Evolutionary conservation across 2,797 vertebrate species (phyloP).

Genomic region (Ctenochaetus hawaiiensis): DNA sequence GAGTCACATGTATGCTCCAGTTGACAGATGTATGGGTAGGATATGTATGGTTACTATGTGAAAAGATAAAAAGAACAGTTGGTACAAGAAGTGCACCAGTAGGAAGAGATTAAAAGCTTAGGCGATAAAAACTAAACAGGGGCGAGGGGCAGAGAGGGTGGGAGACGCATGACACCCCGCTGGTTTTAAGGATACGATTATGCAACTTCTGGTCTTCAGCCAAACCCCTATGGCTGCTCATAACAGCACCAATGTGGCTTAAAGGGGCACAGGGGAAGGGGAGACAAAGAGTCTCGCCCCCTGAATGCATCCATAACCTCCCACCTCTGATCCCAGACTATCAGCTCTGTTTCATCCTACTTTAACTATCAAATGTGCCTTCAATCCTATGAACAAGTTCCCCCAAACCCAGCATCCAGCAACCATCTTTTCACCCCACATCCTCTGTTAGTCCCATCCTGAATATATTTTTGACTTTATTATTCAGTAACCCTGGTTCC

Average conservation of each 20-base stretch:
- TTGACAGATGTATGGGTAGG: background rate
- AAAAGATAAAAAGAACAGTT: slow-evolving; percentile 30
- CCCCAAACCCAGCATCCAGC: background rate
- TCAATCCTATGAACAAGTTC: background rate
- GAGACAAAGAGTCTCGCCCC: slow-evolving; percentile 27
- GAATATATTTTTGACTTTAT: background rate
- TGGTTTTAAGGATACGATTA: slow-evolving; percentile 71
- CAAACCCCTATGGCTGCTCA: slow-evolving; percentile 58
- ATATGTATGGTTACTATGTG: background rate
- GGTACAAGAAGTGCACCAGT: slow-evolving; percentile 26
- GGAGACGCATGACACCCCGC: slow-evolving; percentile 58
- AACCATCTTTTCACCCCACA: slow-evolving; percentile 1
- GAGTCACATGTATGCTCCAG: background rate
- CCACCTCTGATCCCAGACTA: slow-evolving; percentile 30
- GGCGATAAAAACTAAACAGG: slow-evolving; percentile 50
- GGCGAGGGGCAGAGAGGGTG: slow-evolving; percentile 34
- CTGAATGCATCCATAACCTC: slow-evolving; percentile 30
- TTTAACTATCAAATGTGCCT: slow-evolving; percentile 3
- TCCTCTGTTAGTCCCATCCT: slow-evolving; percentile 4
- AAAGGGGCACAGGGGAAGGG: slow-evolving; percentile 44
- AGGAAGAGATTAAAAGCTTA: slow-evolving; percentile 41
- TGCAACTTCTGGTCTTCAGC: slow-evolving; percentile 68
- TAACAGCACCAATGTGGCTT: slow-evolving; percentile 58
- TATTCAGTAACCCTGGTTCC: slow-evolving; percentile 7
- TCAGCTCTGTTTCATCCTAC: slow-evolving; percentile 20